Evolutionary conservation across 2,113 vertebrate genomes (phyloP), one percentile per base, ranked within the genome.

Genomic region (Carettochelys insculpta): DNA sequence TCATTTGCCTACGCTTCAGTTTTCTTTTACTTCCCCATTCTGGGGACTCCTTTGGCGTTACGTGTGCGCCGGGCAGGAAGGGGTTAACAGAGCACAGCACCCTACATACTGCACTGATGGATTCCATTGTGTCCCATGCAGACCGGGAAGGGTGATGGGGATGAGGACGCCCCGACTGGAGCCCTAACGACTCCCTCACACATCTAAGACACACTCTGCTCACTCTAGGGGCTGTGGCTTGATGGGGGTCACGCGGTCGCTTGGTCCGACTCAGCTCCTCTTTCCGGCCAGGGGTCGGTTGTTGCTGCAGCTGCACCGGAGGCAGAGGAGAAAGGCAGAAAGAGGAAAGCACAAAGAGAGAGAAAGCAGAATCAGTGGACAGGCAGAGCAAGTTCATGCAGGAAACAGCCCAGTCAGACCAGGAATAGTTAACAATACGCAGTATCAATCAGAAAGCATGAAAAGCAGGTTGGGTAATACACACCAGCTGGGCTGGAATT

Each of bases 351-450:
- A n/a, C n/a, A 95, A 82, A 96, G 83, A 94, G 27, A 83, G 87
- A 95, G 93, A 95, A 96, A 96, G 96, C 97, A 87, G 97, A 96
- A 97, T 98, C 98, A 98, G 96, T 97, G 89, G 97, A 96, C 56
- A 85, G 97, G 98, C 97, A 97, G 95, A 97, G 86, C 94, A 78
- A 95, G 83, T 88, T 91, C 90, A 96, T 96, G 98, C 97, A 97
- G 97, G 97, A 97, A 96, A 97, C 88, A 91, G 85, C 92, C 92
- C 88, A 68, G 75, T 96, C 93, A 25, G 81, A 87, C 65, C 79
- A 94, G 92, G 53, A 94, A 71, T 81, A 77, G 94, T 77, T 52
- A 47, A 91, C 68, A 82, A 51, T 45, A 52, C 41, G 25, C 9
- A 3, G 82, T 38, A 76, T 54, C 68, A 88, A 51, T 27, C 79